Percentiles rank a stretch among this genome's conserved stretches.
These are phyloP conservation scores for Centropus bengalensis DNA, from an alignment of 2,113 vertebrate species.

Conservation along the genomic window DNA sequence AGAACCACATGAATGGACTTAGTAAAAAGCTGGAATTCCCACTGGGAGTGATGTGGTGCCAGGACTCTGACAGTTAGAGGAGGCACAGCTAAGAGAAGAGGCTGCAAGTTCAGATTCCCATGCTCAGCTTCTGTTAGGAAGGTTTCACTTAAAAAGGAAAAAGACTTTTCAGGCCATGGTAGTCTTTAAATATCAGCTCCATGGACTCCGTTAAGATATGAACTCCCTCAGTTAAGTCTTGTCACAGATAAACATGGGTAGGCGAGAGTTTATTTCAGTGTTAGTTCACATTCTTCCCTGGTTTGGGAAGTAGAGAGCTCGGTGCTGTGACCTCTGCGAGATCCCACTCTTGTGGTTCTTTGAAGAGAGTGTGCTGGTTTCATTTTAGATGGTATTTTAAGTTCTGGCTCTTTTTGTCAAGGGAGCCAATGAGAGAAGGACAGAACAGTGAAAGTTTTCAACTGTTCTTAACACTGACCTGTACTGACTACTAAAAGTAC, in stretches of 20 bases:
- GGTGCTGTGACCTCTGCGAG: background rate
- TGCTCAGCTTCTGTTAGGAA: background rate
- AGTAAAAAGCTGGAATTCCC: constrained; percentile 7
- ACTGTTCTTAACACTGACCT: background rate
- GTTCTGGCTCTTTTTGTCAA: background rate
- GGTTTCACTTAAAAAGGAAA: background rate
- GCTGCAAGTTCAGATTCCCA: background rate
- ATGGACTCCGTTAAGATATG: background rate
- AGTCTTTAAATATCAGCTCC: background rate
- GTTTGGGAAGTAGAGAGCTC: background rate
- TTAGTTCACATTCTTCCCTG: background rate
- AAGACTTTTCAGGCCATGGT: background rate
- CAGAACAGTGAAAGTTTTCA: background rate
- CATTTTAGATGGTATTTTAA: background rate
- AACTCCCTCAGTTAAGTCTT: background rate
- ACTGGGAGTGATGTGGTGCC: background rate
- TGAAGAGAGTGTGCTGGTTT: background rate
- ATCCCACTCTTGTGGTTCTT: background rate
- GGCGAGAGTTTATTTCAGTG: background rate
- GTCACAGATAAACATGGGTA: background rate
- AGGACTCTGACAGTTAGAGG: background rate
- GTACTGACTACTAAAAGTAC: background rate
- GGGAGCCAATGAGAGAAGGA: background rate
- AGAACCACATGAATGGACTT: background rate
- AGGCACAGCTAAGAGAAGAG: background rate